Evolutionary conservation across 1,140 invertebrate species (phyloP).

Genomic region (Drosophila grimshawi): DNA sequence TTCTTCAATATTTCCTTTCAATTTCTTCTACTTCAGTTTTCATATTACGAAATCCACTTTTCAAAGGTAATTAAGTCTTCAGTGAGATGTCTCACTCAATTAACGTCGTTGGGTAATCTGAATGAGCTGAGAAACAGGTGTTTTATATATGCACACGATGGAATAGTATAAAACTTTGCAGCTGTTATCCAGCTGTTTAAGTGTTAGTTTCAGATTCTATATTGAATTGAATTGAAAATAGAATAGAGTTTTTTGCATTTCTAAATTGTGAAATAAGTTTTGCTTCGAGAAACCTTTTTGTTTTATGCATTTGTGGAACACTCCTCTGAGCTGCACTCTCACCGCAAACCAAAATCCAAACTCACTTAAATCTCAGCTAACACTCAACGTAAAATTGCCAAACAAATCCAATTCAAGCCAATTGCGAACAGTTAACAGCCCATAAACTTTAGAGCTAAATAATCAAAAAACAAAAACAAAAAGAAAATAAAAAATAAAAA

Average conservation of each 20-base stretch:
- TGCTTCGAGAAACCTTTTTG: background rate
- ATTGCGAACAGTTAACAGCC: slow-evolving; percentile 11
- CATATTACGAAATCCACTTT: background rate
- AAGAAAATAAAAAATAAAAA: slow-evolving; percentile 9
- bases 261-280: background rate
- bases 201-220: background rate
- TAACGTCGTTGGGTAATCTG: background rate
- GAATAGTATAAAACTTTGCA: background rate
- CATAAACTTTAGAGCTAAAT: slow-evolving; percentile 17
- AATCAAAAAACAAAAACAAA: slow-evolving; percentile 4
- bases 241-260: too few species aligned
- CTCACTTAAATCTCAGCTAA: slow-evolving; percentile 1
- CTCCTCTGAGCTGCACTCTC: background rate
- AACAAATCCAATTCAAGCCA: background rate
- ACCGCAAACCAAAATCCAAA: background rate
- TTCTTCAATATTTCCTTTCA: background rate
- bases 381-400: background rate
- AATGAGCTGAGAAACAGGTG: slow-evolving; percentile 28
- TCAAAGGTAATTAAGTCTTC: background rate
- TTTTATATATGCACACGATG: background rate
- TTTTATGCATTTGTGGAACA: background rate
- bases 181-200: background rate
- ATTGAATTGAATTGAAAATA: too few species aligned
- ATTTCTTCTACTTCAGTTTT: background rate
- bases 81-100: background rate